Conservation (phyloP, 2,888 invertebrate genomes). For the Zele albiditarsus region DNA sequence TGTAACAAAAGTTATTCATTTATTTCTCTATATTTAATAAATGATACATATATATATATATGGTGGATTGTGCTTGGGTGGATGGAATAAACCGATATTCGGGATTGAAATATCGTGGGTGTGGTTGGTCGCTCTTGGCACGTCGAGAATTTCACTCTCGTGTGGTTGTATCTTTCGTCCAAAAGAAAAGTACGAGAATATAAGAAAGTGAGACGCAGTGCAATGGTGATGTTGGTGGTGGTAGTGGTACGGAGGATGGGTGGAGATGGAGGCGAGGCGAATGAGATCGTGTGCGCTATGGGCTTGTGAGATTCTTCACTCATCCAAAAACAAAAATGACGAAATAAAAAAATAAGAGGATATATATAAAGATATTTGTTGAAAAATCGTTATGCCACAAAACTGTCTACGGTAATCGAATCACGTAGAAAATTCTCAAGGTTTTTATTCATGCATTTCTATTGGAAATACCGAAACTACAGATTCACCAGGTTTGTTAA, state of each 20-base stretch:
- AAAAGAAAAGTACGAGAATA: neutral
- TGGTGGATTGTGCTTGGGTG: neutral
- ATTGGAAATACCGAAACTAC: slow-evolving; percentile 35
- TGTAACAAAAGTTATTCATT: too few species aligned
- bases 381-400: slow-evolving; percentile 27
- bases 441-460: slow-evolving; percentile 36
- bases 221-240: neutral
- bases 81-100: slow-evolving; percentile 37
- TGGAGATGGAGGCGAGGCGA: neutral
- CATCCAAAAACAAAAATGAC: neutral
- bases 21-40: too few species aligned
- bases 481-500: neutral
- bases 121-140: slow-evolving; percentile 1
- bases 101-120: slow-evolving; percentile 10
- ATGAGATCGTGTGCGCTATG: neutral
- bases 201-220: neutral
- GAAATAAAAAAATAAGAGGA: neutral
- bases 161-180: slow-evolving; percentile 17
- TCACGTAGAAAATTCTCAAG: slow-evolving; percentile 47
- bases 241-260: neutral
- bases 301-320: neutral
- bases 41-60: slow-evolving; percentile 4
- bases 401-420: slow-evolving; percentile 39
- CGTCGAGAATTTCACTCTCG: slow-evolving; percentile 32
- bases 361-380: neutral